Evolutionary conservation across 2,888 invertebrate genomes (phyloP), one percentile per base, ranked within the genome.

Genomic region (Polyommatus iphigenia): DNA sequence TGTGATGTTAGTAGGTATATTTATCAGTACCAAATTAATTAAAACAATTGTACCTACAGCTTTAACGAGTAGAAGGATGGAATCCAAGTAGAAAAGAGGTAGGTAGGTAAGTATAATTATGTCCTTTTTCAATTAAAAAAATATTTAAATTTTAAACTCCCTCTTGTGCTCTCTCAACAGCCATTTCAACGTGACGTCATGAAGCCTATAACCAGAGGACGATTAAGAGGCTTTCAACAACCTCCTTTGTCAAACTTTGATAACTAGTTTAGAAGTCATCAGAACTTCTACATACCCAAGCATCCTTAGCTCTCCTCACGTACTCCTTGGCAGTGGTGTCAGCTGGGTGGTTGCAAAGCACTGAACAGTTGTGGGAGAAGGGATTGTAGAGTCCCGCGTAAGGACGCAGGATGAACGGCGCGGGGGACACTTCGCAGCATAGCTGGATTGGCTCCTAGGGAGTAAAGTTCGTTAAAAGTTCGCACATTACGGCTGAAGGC

Each of bases 311-410:
- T 79, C 96, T 95, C 85, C 95, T 96, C 2, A 97, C 95, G 76
- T 96, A 95, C 84, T 97, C 96, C 86, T 96, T 96, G 0, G 96
- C 96, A 76, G 96, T 96, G 29, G 92, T 95, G 79, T 97, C 97
- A 1, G 97, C 96, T 0, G 98, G 98, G 89, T 98, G 98, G 87
- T 98, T 98, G 90, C 98, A 98, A 10, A 98, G 93, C 8, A 98
- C 96, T 0, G 98, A 98, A 86, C 98, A 98, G 7, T 96, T 96
- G 80, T 96, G 95, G 0, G 97, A 95, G 88, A 96, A 98, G 0
- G 98, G 98, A 89, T 98, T 98, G 90, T 96, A 97, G 0, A 98
- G 93, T 0, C 96, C 97, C 3, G 97, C 97, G 85, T 97, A 97
- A 0, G 97, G 97, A 76, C 97, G 96, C 71, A 97, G 90, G 79